phyloP scores from a whole-genome alignment of 2,797 vertebrate genomes.

The Buphagus erythrorhynchus region DNA sequence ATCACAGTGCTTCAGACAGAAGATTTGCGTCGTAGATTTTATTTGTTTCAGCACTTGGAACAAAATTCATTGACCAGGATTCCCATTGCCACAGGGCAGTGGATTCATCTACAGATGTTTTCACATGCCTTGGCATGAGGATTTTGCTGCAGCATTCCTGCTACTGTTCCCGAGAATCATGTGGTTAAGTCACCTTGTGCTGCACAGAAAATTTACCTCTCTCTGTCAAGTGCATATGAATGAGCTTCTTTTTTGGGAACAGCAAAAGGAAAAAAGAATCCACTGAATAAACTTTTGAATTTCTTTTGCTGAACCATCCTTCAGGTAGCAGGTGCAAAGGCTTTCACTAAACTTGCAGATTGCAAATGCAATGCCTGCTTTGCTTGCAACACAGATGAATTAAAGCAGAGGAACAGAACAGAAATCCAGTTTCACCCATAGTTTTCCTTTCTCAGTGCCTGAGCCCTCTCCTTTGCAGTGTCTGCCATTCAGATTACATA shows the following conservation, averaged over 20 bases:
- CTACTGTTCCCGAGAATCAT: conserved; percentile 5
- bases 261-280: conserved; percentile 29
- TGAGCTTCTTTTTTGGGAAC: conserved; percentile 49
- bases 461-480: neutral
- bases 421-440: neutral
- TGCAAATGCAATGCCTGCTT: neutral
- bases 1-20: conserved; percentile 28
- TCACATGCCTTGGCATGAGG: neutral
- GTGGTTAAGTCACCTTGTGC: conserved; percentile 23
- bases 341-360: neutral
- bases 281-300: conserved; percentile 44
- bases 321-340: conserved; percentile 28
- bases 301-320: conserved; percentile 26
- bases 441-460: neutral
- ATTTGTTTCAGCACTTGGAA: conserved; percentile 1
- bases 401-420: neutral
- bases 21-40: conserved; percentile 7
- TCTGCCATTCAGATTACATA: conserved; percentile 19
- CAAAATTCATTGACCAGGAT: conserved; percentile 30
- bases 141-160: neutral
- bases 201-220: conserved; percentile 42
- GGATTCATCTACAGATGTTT: neutral
- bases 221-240: conserved; percentile 36
- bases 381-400: neutral
- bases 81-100: neutral